Conservation (phyloP, 2,797 vertebrate genomes). For the Chaetophractus vellerosus region DNA sequence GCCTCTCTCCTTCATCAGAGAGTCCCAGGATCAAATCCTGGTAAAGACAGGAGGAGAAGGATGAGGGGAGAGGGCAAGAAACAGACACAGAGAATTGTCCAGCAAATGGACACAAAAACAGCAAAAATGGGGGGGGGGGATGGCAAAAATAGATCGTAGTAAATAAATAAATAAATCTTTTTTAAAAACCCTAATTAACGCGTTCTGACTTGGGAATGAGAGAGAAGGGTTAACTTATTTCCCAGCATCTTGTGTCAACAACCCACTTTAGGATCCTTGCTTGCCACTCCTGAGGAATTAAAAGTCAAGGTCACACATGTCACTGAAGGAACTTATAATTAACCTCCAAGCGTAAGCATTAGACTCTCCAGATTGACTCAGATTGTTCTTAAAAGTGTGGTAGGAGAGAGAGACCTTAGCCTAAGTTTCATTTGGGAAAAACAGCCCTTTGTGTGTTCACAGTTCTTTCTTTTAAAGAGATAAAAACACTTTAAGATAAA, state of each 20-base stretch:
- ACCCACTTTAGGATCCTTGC: background rate
- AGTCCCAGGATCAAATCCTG: too few species aligned
- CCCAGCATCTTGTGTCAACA: conserved; percentile 33
- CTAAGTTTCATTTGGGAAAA: conserved; percentile 53
- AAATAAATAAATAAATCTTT: too few species aligned
- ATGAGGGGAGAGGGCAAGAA: too few species aligned
- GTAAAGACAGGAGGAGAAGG: too few species aligned
- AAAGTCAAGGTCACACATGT: conserved; percentile 67
- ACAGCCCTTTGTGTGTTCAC: background rate
- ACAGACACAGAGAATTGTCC: too few species aligned
- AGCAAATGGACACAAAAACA: too few species aligned
- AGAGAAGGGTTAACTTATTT: conserved; percentile 19
- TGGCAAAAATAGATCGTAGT: too few species aligned
- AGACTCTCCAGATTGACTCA: conserved; percentile 23
- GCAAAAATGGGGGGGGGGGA: too few species aligned
- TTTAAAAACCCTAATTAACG: too few species aligned
- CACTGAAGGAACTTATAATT: conserved; percentile 63
- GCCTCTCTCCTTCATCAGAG: too few species aligned
- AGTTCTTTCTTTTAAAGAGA: conserved; percentile 34
- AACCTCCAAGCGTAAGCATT: conserved; percentile 44
- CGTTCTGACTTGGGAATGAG: background rate
- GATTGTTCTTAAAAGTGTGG: conserved; percentile 20
- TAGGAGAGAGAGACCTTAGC: background rate
- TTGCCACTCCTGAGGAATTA: conserved; percentile 62
- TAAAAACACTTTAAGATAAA: background rate